Conservation (phyloP, 2,888 invertebrate species). For the Tachystola acroxantha region DNA sequence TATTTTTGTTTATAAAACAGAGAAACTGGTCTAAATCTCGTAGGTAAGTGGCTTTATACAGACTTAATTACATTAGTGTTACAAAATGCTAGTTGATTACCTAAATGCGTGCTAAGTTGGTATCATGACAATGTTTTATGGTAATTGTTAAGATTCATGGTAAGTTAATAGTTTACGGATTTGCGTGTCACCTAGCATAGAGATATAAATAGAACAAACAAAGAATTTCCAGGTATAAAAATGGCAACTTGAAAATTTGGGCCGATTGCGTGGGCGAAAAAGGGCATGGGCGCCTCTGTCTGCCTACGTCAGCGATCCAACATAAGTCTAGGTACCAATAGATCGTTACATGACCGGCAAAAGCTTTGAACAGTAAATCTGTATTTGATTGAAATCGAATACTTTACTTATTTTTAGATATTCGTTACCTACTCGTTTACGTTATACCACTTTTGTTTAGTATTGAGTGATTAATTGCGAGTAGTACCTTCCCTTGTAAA, state of each 20-base stretch:
- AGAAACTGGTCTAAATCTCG: conserved; percentile 4
- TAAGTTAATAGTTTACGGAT: not conserved
- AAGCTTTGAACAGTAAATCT: conserved; percentile 1
- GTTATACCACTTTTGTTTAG: too few species aligned
- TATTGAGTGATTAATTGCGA: too few species aligned
- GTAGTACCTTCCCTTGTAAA: too few species aligned
- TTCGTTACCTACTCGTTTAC: too few species aligned
- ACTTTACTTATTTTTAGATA: not conserved
- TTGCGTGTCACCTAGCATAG: not conserved
- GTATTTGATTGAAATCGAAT: conserved; percentile 11
- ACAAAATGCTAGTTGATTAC: too few species aligned
- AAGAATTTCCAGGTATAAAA: not conserved
- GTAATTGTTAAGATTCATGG: not conserved
- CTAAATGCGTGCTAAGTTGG: not conserved
- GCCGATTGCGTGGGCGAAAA: conserved; percentile 26
- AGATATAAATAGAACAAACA: not conserved
- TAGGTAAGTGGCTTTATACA: not conserved
- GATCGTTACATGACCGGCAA: conserved; percentile 13
- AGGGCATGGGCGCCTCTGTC: conserved; percentile 42
- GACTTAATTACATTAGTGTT: too few species aligned
- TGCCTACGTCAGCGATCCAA: conserved; percentile 56
- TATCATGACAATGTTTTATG: not conserved
- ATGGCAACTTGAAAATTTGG: conserved; percentile 4
- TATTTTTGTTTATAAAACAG: conserved; percentile 52
- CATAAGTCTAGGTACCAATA: conserved; percentile 27